These are phyloP conservation scores for Myotis myotis DNA, from an alignment of 2,797 vertebrate species.

Conservation along the genomic window DNA sequence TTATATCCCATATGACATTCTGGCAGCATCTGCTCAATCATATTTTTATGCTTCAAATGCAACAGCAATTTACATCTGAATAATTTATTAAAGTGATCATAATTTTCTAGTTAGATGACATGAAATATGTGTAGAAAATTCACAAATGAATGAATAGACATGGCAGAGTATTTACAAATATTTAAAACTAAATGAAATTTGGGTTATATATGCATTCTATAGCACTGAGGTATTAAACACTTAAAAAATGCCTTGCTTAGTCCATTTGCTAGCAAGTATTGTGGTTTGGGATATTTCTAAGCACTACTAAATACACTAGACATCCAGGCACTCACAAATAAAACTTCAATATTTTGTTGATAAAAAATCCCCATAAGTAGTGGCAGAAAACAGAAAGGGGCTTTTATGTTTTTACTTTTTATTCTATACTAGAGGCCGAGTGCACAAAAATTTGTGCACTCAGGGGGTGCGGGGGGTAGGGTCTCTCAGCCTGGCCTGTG, in stretches of 20 bases:
- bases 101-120: constrained; percentile 53
- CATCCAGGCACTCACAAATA: neutral
- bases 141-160: neutral
- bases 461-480: no score
- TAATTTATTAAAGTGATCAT: constrained; percentile 56
- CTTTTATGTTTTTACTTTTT: neutral
- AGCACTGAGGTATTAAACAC: neutral
- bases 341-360: neutral
- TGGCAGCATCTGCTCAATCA: constrained; percentile 52
- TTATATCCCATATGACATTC: constrained; percentile 55
- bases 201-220: constrained; percentile 4
- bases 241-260: neutral
- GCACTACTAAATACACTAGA: neutral
- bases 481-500: no score
- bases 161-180: neutral
- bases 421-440: neutral
- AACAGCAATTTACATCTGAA: constrained; percentile 40
- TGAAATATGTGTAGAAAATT: constrained; percentile 46
- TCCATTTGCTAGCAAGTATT: neutral
- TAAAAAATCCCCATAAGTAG: neutral
- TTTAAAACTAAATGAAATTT: constrained; percentile 39
- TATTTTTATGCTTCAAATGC: constrained; percentile 34
- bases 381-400: neutral
- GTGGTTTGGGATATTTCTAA: neutral
- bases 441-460: no score